phyloP scores from a whole-genome alignment of 2,797 vertebrate species.

The Bradypodion ventrale region DNA sequence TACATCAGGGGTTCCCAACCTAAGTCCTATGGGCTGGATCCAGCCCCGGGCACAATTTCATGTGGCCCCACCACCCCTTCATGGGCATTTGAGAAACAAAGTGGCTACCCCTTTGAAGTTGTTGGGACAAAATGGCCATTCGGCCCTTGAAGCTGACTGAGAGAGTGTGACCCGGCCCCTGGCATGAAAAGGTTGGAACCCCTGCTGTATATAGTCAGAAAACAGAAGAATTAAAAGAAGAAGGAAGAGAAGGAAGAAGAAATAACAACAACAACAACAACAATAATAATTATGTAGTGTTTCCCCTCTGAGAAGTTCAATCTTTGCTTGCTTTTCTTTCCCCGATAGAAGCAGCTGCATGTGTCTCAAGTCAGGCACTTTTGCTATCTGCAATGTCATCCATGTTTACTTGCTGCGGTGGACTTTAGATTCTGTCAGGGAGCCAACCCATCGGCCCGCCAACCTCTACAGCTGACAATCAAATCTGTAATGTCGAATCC shows the following conservation, averaged over 20 bases:
- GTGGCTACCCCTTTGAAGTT: too few relatives aligned
- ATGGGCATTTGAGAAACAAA: too few relatives aligned
- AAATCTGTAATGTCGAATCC: conserved; percentile 84
- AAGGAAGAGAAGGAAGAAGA: conserved; percentile 16
- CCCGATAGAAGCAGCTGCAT: conserved; percentile 83
- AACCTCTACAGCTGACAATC: conserved; percentile 87
- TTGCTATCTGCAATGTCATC: conserved; percentile 77
- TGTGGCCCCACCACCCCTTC: too few relatives aligned
- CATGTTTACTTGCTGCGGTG: conserved; percentile 82
- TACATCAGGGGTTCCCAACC: too few relatives aligned
- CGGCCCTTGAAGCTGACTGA: too few relatives aligned
- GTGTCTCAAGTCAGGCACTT: conserved; percentile 82
- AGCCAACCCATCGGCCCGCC: conserved; percentile 85
- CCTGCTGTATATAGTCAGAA: too few relatives aligned
- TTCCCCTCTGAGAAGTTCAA: conserved; percentile 80
- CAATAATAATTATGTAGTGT: conserved; percentile 74
- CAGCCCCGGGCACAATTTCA: too few relatives aligned
- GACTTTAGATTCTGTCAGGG: conserved; percentile 83
- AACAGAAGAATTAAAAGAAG: too few relatives aligned
- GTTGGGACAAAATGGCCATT: too few relatives aligned
- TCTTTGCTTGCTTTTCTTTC: conserved; percentile 69
- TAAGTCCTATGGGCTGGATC: too few relatives aligned
- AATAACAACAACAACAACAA: conserved; percentile 42
- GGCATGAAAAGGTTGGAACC: too few relatives aligned
- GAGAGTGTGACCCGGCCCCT: too few relatives aligned